Conservation (phyloP, 2,113 vertebrate genomes). For the Pogona vitticeps region DNA sequence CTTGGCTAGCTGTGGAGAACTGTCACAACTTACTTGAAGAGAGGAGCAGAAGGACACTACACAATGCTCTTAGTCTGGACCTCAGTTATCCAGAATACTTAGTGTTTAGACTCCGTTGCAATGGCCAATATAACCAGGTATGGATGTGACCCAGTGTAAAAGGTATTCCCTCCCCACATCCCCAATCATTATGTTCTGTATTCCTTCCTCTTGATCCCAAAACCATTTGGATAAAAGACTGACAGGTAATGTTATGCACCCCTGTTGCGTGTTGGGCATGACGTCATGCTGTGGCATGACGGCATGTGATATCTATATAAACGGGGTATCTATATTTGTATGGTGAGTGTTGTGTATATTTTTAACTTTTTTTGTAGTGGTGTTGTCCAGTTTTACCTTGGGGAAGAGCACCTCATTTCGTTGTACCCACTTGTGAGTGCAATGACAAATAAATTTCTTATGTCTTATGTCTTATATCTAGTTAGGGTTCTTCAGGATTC, state of each 20-base stretch:
- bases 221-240: constrained; percentile 13
- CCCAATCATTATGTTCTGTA: background rate
- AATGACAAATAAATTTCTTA: too few relatives aligned
- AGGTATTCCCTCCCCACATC: constrained; percentile 6
- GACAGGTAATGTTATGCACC: constrained; percentile 17
- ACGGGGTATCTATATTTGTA: too few relatives aligned
- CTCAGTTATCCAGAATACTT: constrained; percentile 17
- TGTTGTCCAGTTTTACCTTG: too few relatives aligned
- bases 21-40: constrained; percentile 62
- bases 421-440: too few relatives aligned
- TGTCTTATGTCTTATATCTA: too few relatives aligned
- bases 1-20: constrained; percentile 79
- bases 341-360: too few relatives aligned
- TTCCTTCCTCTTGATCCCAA: background rate
- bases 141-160: background rate
- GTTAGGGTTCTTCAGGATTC: background rate
- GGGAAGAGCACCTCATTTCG: too few relatives aligned
- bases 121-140: background rate
- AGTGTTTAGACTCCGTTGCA: background rate
- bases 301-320: too few relatives aligned
- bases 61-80: background rate
- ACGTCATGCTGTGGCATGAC: background rate
- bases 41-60: constrained; percentile 32
- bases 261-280: background rate
- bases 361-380: too few relatives aligned